A percentile compares a stretch with the other conserved stretches of the same genome.
phyloP scores from a whole-genome alignment of 2,888 invertebrate genomes.

The Hyalella azteca region DNA sequence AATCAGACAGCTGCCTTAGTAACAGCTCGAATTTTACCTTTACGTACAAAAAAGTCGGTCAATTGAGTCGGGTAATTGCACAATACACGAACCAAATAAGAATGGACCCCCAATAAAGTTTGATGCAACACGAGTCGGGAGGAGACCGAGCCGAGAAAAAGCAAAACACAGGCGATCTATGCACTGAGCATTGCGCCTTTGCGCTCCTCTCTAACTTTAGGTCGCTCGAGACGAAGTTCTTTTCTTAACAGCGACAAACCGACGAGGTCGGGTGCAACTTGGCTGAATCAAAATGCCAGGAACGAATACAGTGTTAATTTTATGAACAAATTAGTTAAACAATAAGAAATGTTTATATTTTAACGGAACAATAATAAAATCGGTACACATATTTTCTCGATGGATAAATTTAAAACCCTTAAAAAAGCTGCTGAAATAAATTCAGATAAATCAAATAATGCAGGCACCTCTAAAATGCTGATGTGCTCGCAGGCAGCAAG shows the following conservation, averaged over 20 bases:
- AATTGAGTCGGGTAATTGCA: constrained; percentile 34
- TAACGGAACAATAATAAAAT: no score
- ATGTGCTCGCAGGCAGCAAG: no score
- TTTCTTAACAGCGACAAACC: not conserved
- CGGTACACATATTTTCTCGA: no score
- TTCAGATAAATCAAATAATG: no score
- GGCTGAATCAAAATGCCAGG: no score
- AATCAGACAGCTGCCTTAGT: constrained; percentile 12
- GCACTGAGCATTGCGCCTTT: not conserved
- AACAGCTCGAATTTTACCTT: constrained; percentile 17
- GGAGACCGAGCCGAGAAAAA: constrained; percentile 20
- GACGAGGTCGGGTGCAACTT: no score
- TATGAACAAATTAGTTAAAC: no score
- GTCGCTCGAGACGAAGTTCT: not conserved
- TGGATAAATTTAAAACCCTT: no score
- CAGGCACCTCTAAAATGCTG: no score
- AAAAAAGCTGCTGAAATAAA: no score
- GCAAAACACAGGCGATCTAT: constrained; percentile 13
- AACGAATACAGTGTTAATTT: no score
- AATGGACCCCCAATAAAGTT: constrained; percentile 27
- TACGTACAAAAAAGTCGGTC: constrained; percentile 2
- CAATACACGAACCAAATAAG: constrained; percentile 29
- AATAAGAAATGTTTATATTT: no score
- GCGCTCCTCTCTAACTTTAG: not conserved
- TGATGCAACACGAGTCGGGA: constrained; percentile 8